Evolutionary conservation across 2,888 invertebrate genomes (phyloP), one percentile per base, ranked within the genome.

Genomic region (Sylvicola cinctus): DNA sequence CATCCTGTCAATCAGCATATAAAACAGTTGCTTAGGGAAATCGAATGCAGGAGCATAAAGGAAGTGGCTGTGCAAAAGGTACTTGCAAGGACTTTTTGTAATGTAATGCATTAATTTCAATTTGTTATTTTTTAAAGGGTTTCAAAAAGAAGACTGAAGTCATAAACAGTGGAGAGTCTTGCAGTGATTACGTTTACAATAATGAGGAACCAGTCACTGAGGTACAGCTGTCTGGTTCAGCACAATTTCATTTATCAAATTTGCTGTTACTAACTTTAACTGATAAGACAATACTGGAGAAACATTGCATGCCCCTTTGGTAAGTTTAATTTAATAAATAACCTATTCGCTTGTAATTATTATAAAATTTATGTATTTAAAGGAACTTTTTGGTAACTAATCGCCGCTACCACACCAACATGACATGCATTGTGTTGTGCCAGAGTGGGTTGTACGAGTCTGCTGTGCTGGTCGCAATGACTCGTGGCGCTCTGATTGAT

Each of bases 211-310:
- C 51, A 3, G 46, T 51, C 2, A 51, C 49, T 37, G 50, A 51
- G 33, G 39, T 55, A 34, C 57, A 58, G 45, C 54, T 58, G 54
- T 55, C 58, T 3, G 53, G 55, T 2, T 57, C 58, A 3, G 57
- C 58, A 2, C 58, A 58, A 39, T 58, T 58, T 45, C 58, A 58
- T 45, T 46, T 58, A 43, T 56, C 58, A 12, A 58, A 58, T 46
- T 44, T 58, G 33, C 41, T 58, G 29, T 41, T 58, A 5, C 54
- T 58, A 28, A 57, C 58, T 3, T 39, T 58, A 29, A 54, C 55
- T 8, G 58, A 58, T 38, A 50, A 50, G 34, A 50, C 55, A 1
- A 55, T 58, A 11, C 53, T 50, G 32, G 58, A 58, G 37, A 57
- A 55, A 33, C 54, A 57, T 32, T 55, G 56, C 43, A 39, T 57